Evolutionary conservation across 2,888 invertebrate genomes (phyloP), one percentile per base, ranked within the genome.

Genomic region (Caenorhabditis zanzibari): DNA sequence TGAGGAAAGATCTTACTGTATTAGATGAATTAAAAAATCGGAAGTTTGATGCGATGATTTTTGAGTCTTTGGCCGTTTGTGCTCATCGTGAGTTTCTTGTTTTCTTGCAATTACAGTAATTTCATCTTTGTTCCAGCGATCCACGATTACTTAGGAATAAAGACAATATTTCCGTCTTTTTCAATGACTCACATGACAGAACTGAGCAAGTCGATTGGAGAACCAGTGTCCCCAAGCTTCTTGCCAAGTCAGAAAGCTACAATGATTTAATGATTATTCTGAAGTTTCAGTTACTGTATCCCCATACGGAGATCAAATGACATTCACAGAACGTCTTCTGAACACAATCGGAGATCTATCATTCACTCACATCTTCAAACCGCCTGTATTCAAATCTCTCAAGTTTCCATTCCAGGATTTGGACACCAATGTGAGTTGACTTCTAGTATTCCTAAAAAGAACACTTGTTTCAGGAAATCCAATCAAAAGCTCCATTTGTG

Each of bases 161-260:
- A 59, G 24, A 35, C 73, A 16, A 26, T 80, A 19, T 44, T 66
- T 5, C 77, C 77, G 1, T 19, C 73, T 0, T 41, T 73, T 12
- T 82, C 82, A n/a, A 58, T 77, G 35, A 77, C 77, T 52, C 73
- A 82, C 19, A 28, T 28, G 16, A 47, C 54, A 5, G 12, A n/a
- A 6, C 9, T 72, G 10, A 19, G 56, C 2, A 58, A 35, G 41
- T 49, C 35, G 0, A 77, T 82, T 12, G 82, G 82, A 22, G 82
- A 82, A n/a, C 77, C 82, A 44, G 35, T 54, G 0, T 52, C 68
- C 38, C 72, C 82, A 9, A 69, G 61, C 22, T 32, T 54, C 12
- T 24, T 76, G 9, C 59, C 82, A 24, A 66, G 81, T 81, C 4
- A 52, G 44, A 16, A 5, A 3, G 0, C 1, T 16, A 41, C 6